A percentile compares a stretch with the other conserved stretches of the same genome.
Conservation (phyloP, 2,888 invertebrate genomes). For the Drosophila mayaguana region DNA sequence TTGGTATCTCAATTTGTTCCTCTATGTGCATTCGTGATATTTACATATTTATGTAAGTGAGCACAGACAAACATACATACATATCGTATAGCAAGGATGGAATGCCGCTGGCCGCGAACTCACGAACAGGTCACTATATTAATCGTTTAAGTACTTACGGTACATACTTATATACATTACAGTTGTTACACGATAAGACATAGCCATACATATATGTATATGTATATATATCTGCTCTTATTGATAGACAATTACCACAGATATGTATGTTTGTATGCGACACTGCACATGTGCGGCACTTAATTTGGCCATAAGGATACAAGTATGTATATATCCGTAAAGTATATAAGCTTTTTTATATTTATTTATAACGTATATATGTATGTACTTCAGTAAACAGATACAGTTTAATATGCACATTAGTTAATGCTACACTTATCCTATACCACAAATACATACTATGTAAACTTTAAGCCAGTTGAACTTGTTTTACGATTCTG, state of each 20-base stretch:
- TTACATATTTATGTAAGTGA: not conserved
- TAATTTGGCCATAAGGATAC: slow-evolving; percentile 9
- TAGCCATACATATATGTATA: not conserved
- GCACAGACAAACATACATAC: not conserved
- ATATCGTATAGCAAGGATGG: not conserved
- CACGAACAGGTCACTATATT: slow-evolving; percentile 6
- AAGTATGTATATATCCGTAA: not conserved
- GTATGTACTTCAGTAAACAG: not conserved
- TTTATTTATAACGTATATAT: not conserved
- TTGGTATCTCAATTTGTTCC: not conserved
- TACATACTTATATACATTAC: not conserved
- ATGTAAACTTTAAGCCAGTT: slow-evolving; percentile 3
- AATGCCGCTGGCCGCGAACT: not conserved
- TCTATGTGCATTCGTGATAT: not conserved
- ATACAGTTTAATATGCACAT: not conserved
- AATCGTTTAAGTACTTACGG: slow-evolving; percentile 3
- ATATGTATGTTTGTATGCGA: not conserved
- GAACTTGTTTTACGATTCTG: not conserved
- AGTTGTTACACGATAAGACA: not conserved
- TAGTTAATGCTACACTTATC: not conserved
- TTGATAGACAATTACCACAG: not conserved
- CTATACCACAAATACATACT: slow-evolving; percentile 5
- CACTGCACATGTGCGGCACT: not conserved
- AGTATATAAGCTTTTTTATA: not conserved
- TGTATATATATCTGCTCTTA: not conserved